Base-by-base conservation (phyloP, 37 sponge, comb jelly and placozoan species). In the Oopsacas minuta region DNA sequence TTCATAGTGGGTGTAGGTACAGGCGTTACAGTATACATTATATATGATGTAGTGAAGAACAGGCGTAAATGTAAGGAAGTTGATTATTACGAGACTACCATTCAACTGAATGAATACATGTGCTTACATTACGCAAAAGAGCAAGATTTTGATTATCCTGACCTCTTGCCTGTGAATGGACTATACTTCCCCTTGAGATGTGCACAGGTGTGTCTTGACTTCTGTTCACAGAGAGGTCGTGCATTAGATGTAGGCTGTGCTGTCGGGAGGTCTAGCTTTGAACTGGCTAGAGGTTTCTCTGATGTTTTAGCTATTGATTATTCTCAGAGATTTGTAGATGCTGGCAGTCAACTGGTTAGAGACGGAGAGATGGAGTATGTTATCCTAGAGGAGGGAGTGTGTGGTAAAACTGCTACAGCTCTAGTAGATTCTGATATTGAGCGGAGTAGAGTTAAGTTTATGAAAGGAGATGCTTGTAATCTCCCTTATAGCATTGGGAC, bases 171-270 rank as follows among this genome's bases (percentile, higher is more conserved):
- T 0, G 86, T 85, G 36, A 86, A 87, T 1, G 84, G 87, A 49
- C 46, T 90, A 15, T 91, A 90, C 75, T 94, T 94, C 39, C 95
- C 95, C 3, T 49, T 37, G 39, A 81, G 89, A 1, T 94, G 95
- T 86, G 91, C 92, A 23, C 82, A 92, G 37, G 87, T 92, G 25
- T 94, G 95, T 82, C 30, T 85, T 38, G 87, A 85, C 23, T 85
- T 91, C 86, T 86, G 87, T 52, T 32, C 53, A 22, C 91, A 88
- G 85, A 81, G 90, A 15, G 35, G 83, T 61, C 81, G 93, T 23
- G 95, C 93, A 20, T 52, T 95, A 12, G 95, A 95, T 38, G 37
- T 95, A 25, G 95, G 95, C 30, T 95, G 95, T 91, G 88, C 95
- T 25, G 95, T 92, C 34, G 95, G 95, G 30, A 39, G 93, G 28